Evolutionary conservation across 2,888 invertebrate genomes (phyloP).

Genomic region (Himalopsyche tibetana): DNA sequence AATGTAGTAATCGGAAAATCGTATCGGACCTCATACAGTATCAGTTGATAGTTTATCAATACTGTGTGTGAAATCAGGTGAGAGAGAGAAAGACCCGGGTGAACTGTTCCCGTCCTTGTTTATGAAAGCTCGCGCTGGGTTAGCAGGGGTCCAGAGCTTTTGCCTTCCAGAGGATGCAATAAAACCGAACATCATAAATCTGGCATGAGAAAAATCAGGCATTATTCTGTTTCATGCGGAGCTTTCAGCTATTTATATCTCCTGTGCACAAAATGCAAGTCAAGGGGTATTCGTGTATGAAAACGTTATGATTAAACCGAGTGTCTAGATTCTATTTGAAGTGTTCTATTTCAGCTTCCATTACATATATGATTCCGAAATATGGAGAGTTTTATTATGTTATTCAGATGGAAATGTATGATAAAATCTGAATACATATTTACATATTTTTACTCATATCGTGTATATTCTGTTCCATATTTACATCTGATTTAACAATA

Average conservation of each 20-base stretch:
- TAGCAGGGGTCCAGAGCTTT: constrained; percentile 19
- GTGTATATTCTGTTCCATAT: too few species aligned
- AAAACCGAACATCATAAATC: constrained; percentile 37
- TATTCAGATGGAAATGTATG: too few species aligned
- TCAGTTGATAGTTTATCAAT: constrained; percentile 55
- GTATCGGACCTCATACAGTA: constrained; percentile 38
- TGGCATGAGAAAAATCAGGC: constrained; percentile 19
- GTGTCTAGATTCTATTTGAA: neutral
- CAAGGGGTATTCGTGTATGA: constrained; percentile 36
- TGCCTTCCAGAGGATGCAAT: neutral
- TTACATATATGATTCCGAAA: too few species aligned
- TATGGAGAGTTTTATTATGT: too few species aligned
- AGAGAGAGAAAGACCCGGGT: neutral
- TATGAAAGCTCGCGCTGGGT: constrained; percentile 28
- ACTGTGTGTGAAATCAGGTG: constrained; percentile 17
- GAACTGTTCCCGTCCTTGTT: constrained; percentile 39
- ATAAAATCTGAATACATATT: too few species aligned
- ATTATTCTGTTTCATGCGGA: constrained; percentile 31
- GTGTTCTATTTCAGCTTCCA: too few species aligned
- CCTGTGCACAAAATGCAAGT: constrained; percentile 34
- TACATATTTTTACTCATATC: too few species aligned
- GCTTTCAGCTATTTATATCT: neutral
- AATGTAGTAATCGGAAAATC: neutral
- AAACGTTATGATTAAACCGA: neutral
- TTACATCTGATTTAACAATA: too few species aligned